These are phyloP conservation scores for Tortricodes alternella DNA, from an alignment of 2,888 invertebrate genomes.

Conservation along the genomic window DNA sequence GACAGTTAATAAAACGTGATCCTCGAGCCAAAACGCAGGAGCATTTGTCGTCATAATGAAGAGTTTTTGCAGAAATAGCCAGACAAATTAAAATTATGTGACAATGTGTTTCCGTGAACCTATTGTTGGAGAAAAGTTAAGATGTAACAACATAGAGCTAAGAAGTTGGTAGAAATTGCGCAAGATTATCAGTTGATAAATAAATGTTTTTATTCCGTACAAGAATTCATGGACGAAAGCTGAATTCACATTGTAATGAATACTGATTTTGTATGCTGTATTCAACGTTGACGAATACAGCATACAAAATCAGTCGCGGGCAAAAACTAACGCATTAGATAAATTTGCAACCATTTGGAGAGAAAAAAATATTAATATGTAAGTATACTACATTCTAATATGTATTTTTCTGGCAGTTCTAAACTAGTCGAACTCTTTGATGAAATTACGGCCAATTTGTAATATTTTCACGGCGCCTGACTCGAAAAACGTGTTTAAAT, in stretches of 20 bases:
- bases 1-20: slow-evolving; percentile 49
- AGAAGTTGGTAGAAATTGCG: too few species aligned
- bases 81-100: slow-evolving; percentile 51
- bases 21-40: slow-evolving; percentile 45
- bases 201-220: too few species aligned
- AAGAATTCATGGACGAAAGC: too few species aligned
- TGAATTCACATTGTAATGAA: too few species aligned
- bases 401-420: background rate
- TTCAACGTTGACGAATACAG: too few species aligned
- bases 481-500: slow-evolving; percentile 41
- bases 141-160: slow-evolving; percentile 41
- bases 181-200: too few species aligned
- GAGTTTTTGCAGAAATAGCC: slow-evolving; percentile 56
- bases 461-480: slow-evolving; percentile 53
- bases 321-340: too few species aligned
- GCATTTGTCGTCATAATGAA: slow-evolving; percentile 54
- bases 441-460: slow-evolving; percentile 47
- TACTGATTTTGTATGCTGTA: too few species aligned
- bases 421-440: slow-evolving; percentile 36
- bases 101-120: slow-evolving; percentile 61
- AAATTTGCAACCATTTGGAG: too few species aligned
- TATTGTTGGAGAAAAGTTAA: slow-evolving; percentile 50
- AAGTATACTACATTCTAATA: background rate
- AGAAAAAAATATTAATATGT: too few species aligned
- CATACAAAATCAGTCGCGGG: too few species aligned